Conservation (phyloP, 2,888 invertebrate genomes). For the Melangyna quadrimaculata region DNA sequence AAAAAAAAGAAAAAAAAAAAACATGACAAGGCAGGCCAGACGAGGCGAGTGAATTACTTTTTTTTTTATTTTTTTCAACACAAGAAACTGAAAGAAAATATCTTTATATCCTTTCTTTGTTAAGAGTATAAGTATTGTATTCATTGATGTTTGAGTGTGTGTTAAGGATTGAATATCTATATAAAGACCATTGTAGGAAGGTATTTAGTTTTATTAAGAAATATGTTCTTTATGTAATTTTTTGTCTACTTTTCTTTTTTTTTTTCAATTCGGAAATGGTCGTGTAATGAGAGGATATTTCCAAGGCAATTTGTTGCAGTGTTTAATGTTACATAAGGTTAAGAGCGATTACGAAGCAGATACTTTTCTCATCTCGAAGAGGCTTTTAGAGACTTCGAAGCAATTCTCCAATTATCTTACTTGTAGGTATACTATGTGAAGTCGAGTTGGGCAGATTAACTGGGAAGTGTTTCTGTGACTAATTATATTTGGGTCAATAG, state of each 20-base stretch:
- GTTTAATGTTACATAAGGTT: constrained; percentile 25
- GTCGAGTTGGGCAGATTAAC: neutral
- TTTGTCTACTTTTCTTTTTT: neutral
- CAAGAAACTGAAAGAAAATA: constrained; percentile 21
- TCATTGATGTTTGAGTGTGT: neutral
- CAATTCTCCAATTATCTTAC: constrained; percentile 61
- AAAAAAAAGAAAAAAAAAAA: constrained; percentile 5
- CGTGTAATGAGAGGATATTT: constrained; percentile 69
- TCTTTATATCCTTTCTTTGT: constrained; percentile 44
- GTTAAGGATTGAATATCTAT: neutral
- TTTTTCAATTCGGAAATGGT: constrained; percentile 2
- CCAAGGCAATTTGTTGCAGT: constrained; percentile 65
- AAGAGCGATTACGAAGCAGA: constrained; percentile 2
- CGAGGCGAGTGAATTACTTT: constrained; percentile 52
- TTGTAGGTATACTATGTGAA: neutral
- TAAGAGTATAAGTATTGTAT: constrained; percentile 7
- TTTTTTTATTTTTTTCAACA: constrained; percentile 20
- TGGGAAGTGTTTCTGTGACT: constrained; percentile 12
- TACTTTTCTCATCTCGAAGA: constrained; percentile 25
- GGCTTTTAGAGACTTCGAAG: constrained; percentile 62
- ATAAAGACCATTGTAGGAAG: neutral
- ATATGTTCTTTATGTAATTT: neutral
- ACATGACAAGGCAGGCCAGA: constrained; percentile 14
- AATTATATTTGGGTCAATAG: constrained; percentile 33
- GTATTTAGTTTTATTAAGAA: constrained; percentile 4